Conservation (phyloP, 2,113 vertebrate species). For the Haplotaxodon microlepis region DNA sequence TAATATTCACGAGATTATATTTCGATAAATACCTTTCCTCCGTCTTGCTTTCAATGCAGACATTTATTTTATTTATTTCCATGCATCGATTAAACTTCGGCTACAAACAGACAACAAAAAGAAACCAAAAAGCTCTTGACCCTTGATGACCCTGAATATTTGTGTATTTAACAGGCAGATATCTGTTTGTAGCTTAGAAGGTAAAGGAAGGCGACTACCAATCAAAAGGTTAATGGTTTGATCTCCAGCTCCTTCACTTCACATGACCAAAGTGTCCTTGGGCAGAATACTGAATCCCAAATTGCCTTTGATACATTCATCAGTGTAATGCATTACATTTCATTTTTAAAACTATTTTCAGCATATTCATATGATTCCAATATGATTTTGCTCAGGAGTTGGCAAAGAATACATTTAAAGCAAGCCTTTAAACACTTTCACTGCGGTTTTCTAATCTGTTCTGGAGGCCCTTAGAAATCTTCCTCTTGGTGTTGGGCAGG, state of each 20-base stretch:
- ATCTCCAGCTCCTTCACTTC: not conserved
- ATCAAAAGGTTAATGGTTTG: not conserved
- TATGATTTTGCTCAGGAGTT: not conserved
- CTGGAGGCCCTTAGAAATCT: not conserved
- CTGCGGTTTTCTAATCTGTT: not conserved
- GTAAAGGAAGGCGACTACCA: not conserved
- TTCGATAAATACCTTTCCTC: not conserved
- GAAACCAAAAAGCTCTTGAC: no score
- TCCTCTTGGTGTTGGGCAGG: not conserved
- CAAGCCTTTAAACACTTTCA: not conserved
- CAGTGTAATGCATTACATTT: not conserved
- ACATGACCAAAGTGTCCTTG: not conserved
- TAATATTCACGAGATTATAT: not conserved
- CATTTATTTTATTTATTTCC: not conserved
- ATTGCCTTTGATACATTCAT: not conserved
- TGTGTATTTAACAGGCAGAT: not conserved
- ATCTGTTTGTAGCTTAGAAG: not conserved
- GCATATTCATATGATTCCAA: not conserved
- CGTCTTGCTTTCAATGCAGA: not conserved
- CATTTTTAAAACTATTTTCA: not conserved
- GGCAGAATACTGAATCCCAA: not conserved
- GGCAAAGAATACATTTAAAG: not conserved
- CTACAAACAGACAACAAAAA: not conserved
- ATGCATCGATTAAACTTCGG: not conserved
- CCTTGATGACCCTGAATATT: not conserved